Evolutionary conservation across 2,888 invertebrate species (phyloP), one percentile per base, ranked within the genome.

Genomic region (Uropetala carovei): DNA sequence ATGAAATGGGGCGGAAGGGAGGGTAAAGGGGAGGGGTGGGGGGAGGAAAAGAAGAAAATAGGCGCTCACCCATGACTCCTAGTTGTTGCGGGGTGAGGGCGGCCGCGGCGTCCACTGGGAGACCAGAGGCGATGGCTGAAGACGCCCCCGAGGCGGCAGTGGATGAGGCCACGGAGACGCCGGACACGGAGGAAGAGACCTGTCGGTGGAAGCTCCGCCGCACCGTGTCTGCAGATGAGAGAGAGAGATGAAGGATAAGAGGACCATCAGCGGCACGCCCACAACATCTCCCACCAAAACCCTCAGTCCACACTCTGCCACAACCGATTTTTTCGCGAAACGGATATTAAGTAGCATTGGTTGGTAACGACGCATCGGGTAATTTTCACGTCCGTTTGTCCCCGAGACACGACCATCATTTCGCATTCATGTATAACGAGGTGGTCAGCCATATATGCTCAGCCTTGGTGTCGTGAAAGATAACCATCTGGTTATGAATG

Each of bases 31-130:
- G n/a, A 82, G 30, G 57, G 57, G 59, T 30, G 60, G 91, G 59
- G 59, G 43, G 86, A 57, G n/a, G 18, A 18, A 27, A n/a, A 14
- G 9, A 0, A 58, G 60, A 16, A 81, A 92, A 92, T 86, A 57
- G 83, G 92, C 27, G 96, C 97, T 97, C 95, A 98, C 98, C 98
- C 97, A 98, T 97, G 58, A 98, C 97, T 93, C 98, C 98, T 59
- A 98, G 96, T 94, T 98, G 98, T 94, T 98, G 98, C 0, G 98
- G 98, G 5, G 98, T 97, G 64, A 98, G 96, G 7, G 58, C 56
- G 14, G 75, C 43, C 9, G 84, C 92, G 7, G 68, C 89, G 57
- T 92, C 92, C 89, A 85, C 57, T 4, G 92, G 68, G 16, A 84
- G 18, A 18, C 92, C 92, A 9, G 92, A 16, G 8, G 83, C 83